These are phyloP conservation scores for Megalurothrips usitatus DNA, from an alignment of 2,888 invertebrate genomes.

Conservation along the genomic window DNA sequence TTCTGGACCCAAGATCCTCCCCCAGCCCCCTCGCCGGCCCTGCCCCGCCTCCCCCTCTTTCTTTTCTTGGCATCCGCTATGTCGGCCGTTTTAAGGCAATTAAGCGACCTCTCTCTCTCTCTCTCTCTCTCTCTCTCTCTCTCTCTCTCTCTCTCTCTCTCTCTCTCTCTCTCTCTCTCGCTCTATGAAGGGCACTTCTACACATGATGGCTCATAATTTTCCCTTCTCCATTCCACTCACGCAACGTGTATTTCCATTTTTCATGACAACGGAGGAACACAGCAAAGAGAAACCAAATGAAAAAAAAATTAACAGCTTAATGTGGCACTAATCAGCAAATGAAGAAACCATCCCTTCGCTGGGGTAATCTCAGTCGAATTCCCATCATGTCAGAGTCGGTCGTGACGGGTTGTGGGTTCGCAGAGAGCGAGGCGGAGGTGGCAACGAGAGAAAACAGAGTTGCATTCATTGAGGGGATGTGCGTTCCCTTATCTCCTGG, in stretches of 20 bases:
- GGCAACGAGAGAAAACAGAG: too few species aligned
- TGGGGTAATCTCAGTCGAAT: too few species aligned
- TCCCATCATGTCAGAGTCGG: too few species aligned
- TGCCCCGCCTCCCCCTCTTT: not conserved
- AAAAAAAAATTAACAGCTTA: too few species aligned
- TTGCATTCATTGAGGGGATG: too few species aligned
- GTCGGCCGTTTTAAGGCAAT: slow-evolving; percentile 5
- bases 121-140: not conserved
- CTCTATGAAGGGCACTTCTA: not conserved
- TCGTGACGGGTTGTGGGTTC: too few species aligned
- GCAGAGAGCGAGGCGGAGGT: too few species aligned
- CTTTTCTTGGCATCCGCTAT: not conserved
- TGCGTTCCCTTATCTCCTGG: not conserved
- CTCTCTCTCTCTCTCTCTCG: not conserved
- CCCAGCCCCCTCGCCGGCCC: not conserved
- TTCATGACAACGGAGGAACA: not conserved
- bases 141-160: not conserved
- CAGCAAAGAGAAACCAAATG: not conserved
- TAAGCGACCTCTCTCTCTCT: not conserved
- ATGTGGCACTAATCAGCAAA: too few species aligned
- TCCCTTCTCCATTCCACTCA: not conserved
- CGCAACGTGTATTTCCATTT: too few species aligned
- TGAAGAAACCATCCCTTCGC: too few species aligned
- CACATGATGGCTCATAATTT: not conserved
- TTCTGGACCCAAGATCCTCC: not conserved